Base-by-base conservation (phyloP, 2,113 vertebrate genomes). In the Lathamus discolor region DNA sequence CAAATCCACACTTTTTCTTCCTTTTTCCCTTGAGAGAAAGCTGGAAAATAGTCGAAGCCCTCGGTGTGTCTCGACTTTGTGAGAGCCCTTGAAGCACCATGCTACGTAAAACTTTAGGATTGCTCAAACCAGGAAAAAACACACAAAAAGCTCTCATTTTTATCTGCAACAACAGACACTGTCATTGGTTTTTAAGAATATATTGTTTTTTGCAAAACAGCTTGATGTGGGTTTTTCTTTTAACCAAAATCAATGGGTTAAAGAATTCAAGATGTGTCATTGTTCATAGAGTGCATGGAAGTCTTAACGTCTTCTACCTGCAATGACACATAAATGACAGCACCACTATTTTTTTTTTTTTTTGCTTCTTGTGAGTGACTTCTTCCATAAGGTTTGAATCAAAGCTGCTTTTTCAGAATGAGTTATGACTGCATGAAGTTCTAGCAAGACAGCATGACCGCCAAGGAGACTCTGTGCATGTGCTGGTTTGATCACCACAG, bases 141-240 rank as follows among this genome's bases (percentile, higher is more conserved):
- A 72, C 27, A 67, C 23, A 84, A 29, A 63, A 33, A 64, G 35
- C 27, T 69, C 69, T 81, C 64, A 51, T 43, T 81, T 91, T 84
- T 72, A 72, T 95, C 62, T 93, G 43, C 39, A 82, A 33, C 68
- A 77, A 70, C 92, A 89, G 83, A 73, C 66, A n/a, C 72, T 68
- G 86, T 91, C 74, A 94, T 59, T 84, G 17, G 13, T 48, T 96
- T 72, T 95, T 64, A 64, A 87, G 77, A 87, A 81, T 76, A 93
- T 89, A 95, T 31, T 35, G 6, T 23, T 59, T 59, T 59, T 87
- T 95, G 81, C 43, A 57, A 48, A 95, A 48, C 83, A 75, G 57
- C 52, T 92, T 85, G 83, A 61, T 84, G 70, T 82, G 86, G 69
- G 18, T 44, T 89, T 96, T 91, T 79, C 78, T 95, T 57, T 86